Evolutionary conservation across 2,113 vertebrate species (phyloP), one percentile per base, ranked within the genome.

Genomic region (Miniopterus natalensis): DNA sequence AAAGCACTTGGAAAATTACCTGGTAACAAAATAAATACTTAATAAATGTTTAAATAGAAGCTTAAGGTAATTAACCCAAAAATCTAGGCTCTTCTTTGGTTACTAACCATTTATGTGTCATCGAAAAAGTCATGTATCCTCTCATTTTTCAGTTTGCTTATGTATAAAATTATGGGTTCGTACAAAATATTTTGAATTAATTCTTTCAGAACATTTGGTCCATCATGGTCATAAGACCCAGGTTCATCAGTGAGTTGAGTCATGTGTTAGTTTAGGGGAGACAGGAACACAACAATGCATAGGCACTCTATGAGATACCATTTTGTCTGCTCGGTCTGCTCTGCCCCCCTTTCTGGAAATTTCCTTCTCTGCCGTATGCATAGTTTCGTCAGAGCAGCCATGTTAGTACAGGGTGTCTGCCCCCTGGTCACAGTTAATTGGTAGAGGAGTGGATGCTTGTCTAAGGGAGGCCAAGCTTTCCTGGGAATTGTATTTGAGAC

Each of bases 21-120:
- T 93, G 68, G 40, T 47, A 47, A 47, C 73, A 87, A 93, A 89
- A 94, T 71, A 92, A 95, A 84, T 51, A 70, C 40, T 8, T 75
- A 73, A 47, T 59, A 88, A 83, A 83, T 9, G 3, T 75, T 86
- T 80, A 70, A 70, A 77, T 80, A 71, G 80, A 93, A 95, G 12
- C 21, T 20, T 40, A 45, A 89, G 12, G 66, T 15, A 79, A 84
- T 84, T 75, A 63, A 79, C 87, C 47, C 12, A 21, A 51, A 74
- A 23, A 74, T 65, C 20, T 65, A n/a, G 40, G 31, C n/a, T 51
- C 5, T 61, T 15, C 15, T 75, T 68, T 93, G 29, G 36, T 45
- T 75, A 51, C 45, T 88, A 75, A 71, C 51, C n/a, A 61, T n/a
- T 92, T 21, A 8, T 17, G 15, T 36, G 31, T 8, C n/a, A 57